These are phyloP conservation scores for Andrena minutula DNA, from an alignment of 2,888 invertebrate genomes.

Conservation along the genomic window DNA sequence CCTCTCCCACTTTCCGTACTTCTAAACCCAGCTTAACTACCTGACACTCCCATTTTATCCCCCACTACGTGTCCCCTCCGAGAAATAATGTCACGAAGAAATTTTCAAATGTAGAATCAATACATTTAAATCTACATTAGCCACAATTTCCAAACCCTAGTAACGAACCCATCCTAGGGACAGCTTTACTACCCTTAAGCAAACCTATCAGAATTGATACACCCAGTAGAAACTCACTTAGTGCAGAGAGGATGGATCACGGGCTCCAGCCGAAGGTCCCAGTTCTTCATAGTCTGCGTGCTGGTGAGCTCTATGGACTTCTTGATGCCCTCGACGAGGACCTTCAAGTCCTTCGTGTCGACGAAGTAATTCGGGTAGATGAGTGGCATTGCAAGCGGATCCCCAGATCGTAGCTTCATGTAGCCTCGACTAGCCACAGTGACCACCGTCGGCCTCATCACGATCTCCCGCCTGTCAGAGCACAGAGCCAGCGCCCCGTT, in stretches of 20 bases:
- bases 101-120: too few relatives aligned
- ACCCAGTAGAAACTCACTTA: constrained; percentile 73
- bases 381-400: constrained; percentile 89
- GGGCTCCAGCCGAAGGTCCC: constrained; percentile 87
- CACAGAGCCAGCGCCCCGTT: constrained; percentile 74
- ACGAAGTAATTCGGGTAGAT: constrained; percentile 91
- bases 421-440: constrained; percentile 85
- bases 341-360: constrained; percentile 87
- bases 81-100: too few relatives aligned
- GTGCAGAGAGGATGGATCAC: constrained; percentile 87
- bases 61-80: too few relatives aligned
- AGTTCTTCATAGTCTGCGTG: constrained; percentile 87
- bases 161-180: too few relatives aligned
- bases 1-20: too few relatives aligned
- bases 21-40: too few relatives aligned
- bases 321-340: constrained; percentile 87
- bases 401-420: constrained; percentile 87
- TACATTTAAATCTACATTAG: too few relatives aligned
- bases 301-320: constrained; percentile 87
- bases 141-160: too few relatives aligned
- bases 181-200: too few relatives aligned
- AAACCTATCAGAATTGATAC: not conserved
- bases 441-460: constrained; percentile 80
- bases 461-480: constrained; percentile 80
- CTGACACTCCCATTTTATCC: too few relatives aligned